Evolutionary conservation across 1,140 invertebrate species (phyloP).

Genomic region (Heterodera carotae): DNA sequence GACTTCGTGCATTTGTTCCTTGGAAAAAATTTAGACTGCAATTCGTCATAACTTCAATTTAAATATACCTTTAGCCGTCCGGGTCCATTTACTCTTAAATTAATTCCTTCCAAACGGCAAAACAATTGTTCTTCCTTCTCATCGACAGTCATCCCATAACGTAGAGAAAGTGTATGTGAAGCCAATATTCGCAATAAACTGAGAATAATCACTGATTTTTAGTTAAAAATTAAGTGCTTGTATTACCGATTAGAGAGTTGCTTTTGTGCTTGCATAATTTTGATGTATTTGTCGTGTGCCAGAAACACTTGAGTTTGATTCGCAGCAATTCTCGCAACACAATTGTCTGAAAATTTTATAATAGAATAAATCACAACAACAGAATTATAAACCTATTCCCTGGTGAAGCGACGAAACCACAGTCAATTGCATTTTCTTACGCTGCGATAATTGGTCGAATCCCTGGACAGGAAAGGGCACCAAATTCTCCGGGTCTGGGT

Average conservation of each 20-base stretch:
- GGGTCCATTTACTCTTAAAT: conserved; percentile 39
- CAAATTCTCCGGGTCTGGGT: conserved; percentile 42
- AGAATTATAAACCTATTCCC: conserved; percentile 31
- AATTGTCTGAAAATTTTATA: conserved; percentile 6
- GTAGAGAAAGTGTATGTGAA: conserved; percentile 36
- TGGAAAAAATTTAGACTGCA: conserved; percentile 23
- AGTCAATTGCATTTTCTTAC: conserved; percentile 43
- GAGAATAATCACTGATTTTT: conserved; percentile 14
- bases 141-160: conserved; percentile 37
- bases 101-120: conserved; percentile 31
- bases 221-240: neutral
- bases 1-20: conserved; percentile 28
- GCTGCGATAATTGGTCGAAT: conserved; percentile 34
- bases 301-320: conserved; percentile 6
- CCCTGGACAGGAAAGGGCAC: conserved; percentile 46
- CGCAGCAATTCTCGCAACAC: conserved; percentile 20
- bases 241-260: conserved; percentile 35
- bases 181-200: conserved; percentile 36
- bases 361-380: neutral
- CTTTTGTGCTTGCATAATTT: conserved; percentile 35
- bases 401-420: conserved; percentile 20
- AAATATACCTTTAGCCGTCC: conserved; percentile 30
- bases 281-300: conserved; percentile 31
- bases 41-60: neutral
- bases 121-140: conserved; percentile 39